These are phyloP conservation scores for Thalpophila matura DNA, from an alignment of 2,888 invertebrate genomes.

Conservation along the genomic window DNA sequence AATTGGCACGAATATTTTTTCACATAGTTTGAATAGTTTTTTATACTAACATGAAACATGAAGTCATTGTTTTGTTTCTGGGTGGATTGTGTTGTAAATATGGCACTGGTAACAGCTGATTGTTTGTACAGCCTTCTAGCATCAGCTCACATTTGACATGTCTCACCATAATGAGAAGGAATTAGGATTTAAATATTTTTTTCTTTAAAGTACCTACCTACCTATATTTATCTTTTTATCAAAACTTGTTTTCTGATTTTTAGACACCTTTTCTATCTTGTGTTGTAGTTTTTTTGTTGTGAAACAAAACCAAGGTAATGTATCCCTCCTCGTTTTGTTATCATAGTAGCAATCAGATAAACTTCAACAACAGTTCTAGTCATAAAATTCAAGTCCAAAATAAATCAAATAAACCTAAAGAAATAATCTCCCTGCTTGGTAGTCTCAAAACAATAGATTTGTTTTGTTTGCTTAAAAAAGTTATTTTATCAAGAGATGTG, in stretches of 20 bases:
- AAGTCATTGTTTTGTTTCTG: conserved; percentile 56
- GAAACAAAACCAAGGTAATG: too few species aligned
- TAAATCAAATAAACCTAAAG: conserved; percentile 6
- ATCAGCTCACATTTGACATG: conserved; percentile 35
- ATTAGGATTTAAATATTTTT: conserved; percentile 7
- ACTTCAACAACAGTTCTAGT: not conserved
- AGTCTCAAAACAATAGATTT: not conserved
- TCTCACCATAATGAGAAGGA: conserved; percentile 20
- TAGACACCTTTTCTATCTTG: too few species aligned
- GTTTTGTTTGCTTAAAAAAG: not conserved
- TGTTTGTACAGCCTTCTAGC: conserved; percentile 50
- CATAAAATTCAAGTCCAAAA: not conserved
- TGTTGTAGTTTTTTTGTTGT: not conserved
- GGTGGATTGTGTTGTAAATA: conserved; percentile 56
- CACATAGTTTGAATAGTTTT: conserved; percentile 64
- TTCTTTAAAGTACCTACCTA: too few species aligned
- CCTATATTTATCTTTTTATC: too few species aligned
- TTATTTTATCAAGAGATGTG: not conserved
- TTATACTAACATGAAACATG: conserved; percentile 46
- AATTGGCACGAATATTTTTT: conserved; percentile 64
- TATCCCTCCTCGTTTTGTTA: too few species aligned
- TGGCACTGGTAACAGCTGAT: conserved; percentile 62
- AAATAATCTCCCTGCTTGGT: not conserved
- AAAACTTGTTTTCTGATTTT: too few species aligned
- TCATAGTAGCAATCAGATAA: not conserved